A percentile compares a stretch with the other conserved stretches of the same genome.
Conservation (phyloP, 2,888 invertebrate species). For the Xanthorhoe spadicearia region DNA sequence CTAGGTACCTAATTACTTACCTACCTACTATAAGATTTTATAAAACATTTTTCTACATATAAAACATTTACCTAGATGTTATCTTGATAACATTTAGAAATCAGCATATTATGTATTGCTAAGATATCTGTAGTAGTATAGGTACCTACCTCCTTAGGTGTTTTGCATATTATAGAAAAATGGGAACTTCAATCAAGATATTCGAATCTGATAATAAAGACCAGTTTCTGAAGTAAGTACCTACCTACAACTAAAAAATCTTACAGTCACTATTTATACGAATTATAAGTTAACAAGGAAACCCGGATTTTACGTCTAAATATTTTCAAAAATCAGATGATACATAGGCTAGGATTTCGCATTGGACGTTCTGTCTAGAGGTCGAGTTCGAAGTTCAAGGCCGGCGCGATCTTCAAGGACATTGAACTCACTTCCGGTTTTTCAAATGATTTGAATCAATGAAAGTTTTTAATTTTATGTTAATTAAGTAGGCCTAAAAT, state of each 20-base stretch:
- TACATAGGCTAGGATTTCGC: background rate
- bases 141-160: no score
- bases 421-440: slow-evolving; percentile 17
- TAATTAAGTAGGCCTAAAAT: no score
- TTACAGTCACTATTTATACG: no score
- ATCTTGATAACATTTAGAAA: slow-evolving; percentile 16
- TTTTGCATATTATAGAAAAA: background rate
- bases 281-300: no score
- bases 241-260: no score
- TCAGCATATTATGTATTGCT: no score
- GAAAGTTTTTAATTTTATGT: no score
- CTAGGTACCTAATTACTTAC: background rate
- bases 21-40: background rate
- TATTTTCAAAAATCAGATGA: no score
- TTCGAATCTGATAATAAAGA: no score
- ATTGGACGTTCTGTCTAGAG: background rate
- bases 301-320: no score
- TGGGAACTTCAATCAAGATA: background rate
- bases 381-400: slow-evolving; percentile 7
- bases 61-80: slow-evolving; percentile 17
- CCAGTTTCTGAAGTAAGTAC: background rate
- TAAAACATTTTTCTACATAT: background rate
- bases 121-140: background rate
- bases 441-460: background rate
- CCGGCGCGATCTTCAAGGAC: slow-evolving; percentile 2